Base-by-base conservation (phyloP, 2,888 invertebrate genomes). In the Tenthredo notha region DNA sequence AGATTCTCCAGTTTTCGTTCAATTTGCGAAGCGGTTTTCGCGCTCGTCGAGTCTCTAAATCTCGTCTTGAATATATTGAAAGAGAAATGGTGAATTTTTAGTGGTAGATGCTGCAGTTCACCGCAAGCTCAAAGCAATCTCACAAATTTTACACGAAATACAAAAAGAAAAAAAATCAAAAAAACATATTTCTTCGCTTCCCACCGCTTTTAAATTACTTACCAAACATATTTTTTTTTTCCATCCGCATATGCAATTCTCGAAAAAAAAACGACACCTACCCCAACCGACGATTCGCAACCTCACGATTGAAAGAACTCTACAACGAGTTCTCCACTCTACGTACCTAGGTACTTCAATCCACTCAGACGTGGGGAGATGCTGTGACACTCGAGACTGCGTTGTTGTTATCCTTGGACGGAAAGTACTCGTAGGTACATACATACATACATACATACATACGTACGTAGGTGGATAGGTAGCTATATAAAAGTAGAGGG, bases 301-400 rank as follows among this genome's bases (percentile, higher is more conserved):
- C 80, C 25, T 80, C 37, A 61, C 80, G 80, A 80, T 80, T 80
- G 40, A 61, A 78, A 37, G 50, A 78, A 78, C 80, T 61, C n/a
- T n/a, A 40, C 61, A 29, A 15, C 80, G 40, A 80, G 80, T 37
- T 37, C 61, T 61, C 15, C 80, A 21, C 80, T 80, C 58, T 33
- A 61, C 77, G 54, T 70, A 75, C 75, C 15, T 74, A 43, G 43
- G 50, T 77, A 47, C 77, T 77, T 12, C 77, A 77, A 77, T 80
- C 80, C 83, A 83, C 83, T 67, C 83, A 70, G 83, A 83, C 83
- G 67, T 40, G 67, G 43, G 83, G 67, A 67, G 83, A 83, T 65
- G 25, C 67, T 40, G 83, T 70, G 83, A 83, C 67, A 83, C 83
- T 83, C 83, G 83, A 83, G 83, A 67, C 83, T 65, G 67, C 67